Conservation (phyloP, 2,113 vertebrate genomes). For the Anhinga rufa region DNA sequence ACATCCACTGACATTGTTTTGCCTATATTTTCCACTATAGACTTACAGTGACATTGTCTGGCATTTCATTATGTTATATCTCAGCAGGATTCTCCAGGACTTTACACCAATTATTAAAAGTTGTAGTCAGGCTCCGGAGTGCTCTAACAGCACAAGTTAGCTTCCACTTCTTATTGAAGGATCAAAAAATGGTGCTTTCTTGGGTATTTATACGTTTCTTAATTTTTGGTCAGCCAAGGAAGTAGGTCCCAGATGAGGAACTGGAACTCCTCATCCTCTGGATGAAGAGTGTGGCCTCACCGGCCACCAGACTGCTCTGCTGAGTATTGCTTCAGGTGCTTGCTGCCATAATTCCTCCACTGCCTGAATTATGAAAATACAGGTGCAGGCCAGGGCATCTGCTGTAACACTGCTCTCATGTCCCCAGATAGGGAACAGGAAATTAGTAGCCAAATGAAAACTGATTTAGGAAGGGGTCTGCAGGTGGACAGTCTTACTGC, state of each 20-base stretch:
- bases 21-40: conserved; percentile 22
- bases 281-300: background rate
- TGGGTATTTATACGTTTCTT: background rate
- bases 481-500: background rate
- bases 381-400: background rate
- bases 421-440: background rate
- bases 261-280: background rate
- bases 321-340: background rate
- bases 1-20: conserved; percentile 54
- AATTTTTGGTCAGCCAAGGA: background rate
- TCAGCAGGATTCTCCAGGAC: conserved; percentile 1
- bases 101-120: conserved; percentile 60
- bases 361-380: background rate
- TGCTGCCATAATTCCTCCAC: rapidly evolving
- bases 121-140: background rate
- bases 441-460: background rate
- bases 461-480: background rate
- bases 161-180: background rate
- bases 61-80: conserved; percentile 24
- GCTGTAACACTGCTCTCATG: background rate
- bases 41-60: conserved; percentile 53
- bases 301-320: background rate
- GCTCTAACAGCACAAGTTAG: background rate
- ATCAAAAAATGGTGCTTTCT: background rate
- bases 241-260: background rate